Conservation (phyloP, 2,113 vertebrate species). For the Clarias magur region DNA sequence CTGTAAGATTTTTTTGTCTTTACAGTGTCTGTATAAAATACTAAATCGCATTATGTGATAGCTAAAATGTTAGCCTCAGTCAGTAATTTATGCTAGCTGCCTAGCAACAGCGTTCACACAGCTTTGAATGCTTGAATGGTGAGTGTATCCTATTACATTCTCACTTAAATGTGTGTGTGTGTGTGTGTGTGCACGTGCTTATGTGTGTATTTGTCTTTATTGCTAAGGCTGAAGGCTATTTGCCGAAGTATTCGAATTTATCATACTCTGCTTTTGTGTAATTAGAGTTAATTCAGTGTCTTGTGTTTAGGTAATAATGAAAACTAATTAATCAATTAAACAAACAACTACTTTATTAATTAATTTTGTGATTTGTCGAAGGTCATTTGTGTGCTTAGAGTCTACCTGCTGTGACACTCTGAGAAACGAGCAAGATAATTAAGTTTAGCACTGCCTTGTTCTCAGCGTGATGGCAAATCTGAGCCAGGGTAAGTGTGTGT, state of each 20-base stretch:
- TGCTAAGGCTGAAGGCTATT: neutral
- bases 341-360: neutral
- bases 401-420: neutral
- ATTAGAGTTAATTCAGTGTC: neutral
- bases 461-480: neutral
- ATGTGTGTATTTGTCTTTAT: neutral
- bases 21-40: neutral
- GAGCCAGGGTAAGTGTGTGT: neutral
- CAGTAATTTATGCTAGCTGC: neutral
- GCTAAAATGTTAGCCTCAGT: neutral
- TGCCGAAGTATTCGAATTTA: neutral
- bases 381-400: neutral
- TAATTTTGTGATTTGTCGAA: neutral
- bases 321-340: neutral
- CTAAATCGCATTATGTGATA: neutral
- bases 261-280: neutral
- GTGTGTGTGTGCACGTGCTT: neutral
- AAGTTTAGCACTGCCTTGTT: neutral
- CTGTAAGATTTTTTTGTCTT: neutral
- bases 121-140: neutral
- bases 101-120: no score
- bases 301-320: neutral
- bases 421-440: neutral
- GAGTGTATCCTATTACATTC: neutral
- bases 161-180: neutral